These are phyloP conservation scores for Armadillidium nasatum DNA, from an alignment of 1,140 invertebrate species.

Conservation along the genomic window DNA sequence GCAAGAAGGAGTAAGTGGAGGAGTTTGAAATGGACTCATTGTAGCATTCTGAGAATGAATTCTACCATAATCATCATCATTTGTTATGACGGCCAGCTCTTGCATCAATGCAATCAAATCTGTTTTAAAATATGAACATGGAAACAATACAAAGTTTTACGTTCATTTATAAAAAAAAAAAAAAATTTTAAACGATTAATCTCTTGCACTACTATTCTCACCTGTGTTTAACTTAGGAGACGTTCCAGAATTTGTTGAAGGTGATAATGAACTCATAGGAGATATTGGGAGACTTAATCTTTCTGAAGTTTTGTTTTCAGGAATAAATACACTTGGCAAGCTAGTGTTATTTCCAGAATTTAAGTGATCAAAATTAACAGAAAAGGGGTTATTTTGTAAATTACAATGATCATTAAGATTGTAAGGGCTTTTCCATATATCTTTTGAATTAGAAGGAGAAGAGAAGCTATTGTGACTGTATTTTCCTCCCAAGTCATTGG, in stretches of 20 bases:
- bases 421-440: too few species aligned
- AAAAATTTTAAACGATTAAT: too few species aligned
- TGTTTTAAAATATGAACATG: not conserved
- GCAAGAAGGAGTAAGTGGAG: not conserved
- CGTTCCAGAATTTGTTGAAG: not conserved
- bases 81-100: not conserved
- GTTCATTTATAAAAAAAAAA: too few species aligned
- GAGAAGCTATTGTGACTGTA: too few species aligned
- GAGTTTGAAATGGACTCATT: not conserved
- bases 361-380: not conserved
- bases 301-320: not conserved
- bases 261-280: not conserved
- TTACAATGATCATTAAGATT: too few species aligned
- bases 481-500: too few species aligned
- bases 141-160: not conserved
- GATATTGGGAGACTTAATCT: not conserved
- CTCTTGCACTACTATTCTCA: not conserved
- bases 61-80: not conserved
- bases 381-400: not conserved
- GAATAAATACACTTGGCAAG: not conserved
- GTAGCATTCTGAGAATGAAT: not conserved
- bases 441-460: too few species aligned
- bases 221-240: not conserved
- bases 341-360: not conserved
- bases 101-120: constrained; percentile 16